Evolutionary conservation across 2,888 invertebrate species (phyloP), one percentile per base, ranked within the genome.

Genomic region (Nezara viridula): DNA sequence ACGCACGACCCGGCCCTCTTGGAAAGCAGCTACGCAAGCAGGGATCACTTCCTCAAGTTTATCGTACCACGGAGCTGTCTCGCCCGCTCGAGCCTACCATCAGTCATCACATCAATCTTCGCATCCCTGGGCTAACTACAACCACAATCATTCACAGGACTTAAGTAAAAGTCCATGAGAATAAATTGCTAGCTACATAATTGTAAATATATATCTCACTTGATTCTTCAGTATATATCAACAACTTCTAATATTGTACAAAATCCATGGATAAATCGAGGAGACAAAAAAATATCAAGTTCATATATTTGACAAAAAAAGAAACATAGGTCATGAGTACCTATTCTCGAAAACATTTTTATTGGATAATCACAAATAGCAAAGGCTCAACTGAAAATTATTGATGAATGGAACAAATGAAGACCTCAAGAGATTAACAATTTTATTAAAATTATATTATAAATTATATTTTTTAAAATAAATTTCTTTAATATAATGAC

Each of bases 1-100:
- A 9, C 93, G 92, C n/a, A 90, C 89, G 27, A 91, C 89, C n/a
- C 91, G 86, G 2, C 90, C 90, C 60, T 91, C 91, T 66, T 90
- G 90, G 66, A 91, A 88, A 24, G 90, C 90, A 2, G 87, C 47
- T 7, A 86, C 52, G 5, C 91, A 90, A 9, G 90, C 91, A 32
- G 88, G 81, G 40, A 88, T 73, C 77, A 32, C 88, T 77, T 73
- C 90, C 89, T 88, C 88, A 7, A 81, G 73, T 50, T 77, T 85
- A 32, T 66, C 77, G 37, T 88, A 88, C 88, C 88, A 88, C 0
- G 88, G 73, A 32, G 50, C 37, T n/a, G 88, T 88, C 49, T 88
- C 88, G 2, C 88, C 73, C 32, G 73, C 60, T 66, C 88, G 88
- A 73, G 37, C 66, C 88, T 88, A 73, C 40, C 52, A 86, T 86